Base-by-base conservation (phyloP, 1,140 invertebrate species). In the Zaprionus africanus region DNA sequence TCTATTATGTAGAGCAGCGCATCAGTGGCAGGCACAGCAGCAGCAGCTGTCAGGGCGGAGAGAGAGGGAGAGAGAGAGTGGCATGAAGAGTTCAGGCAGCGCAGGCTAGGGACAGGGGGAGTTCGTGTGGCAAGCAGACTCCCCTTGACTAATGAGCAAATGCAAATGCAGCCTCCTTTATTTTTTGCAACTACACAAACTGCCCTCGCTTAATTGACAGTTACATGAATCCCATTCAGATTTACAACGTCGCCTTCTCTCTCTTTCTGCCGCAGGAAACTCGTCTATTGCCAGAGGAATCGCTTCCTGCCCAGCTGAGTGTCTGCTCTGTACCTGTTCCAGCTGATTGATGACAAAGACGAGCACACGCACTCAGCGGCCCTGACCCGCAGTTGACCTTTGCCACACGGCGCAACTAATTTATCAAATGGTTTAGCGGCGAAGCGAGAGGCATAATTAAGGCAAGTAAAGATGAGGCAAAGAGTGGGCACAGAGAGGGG, bases 281-380 rank as follows among this genome's bases (percentile, higher is more conserved):
- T 46, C 51, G 17, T 66, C 56, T 34, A 34, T 11, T 34, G 31
- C 31, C 31, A 34, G 9, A 11, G 9, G 31, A 43, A 64, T 41
- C 51, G 82, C 66, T 85, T 85, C 82, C 82, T 85, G 82, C 76
- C 15, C 66, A 43, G 82, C 82, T 85, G 79, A 86, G 82, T 64
- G 15, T 34, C 31, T 34, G 31, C 15, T 41, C 41, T 41, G 6
- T 46, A n/a, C 5, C 15, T 46, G n/a, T 17, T n/a, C n/a, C 17
- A 7, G 3, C 46, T 51, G 46, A 61, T 67, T 69, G 58, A 74
- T 69, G 22, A 13, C 43, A 63, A 54, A 76, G 22, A 58, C 61
- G 12, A n/a, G 26, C 49, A 57, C 38, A 36, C 54, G 15, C 31
- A 43, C 24, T 17, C 53, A 56, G 53, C 53, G 83, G 73, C 76